Conservation (phyloP, 1,140 invertebrate genomes). For the Procambarus clarkii region DNA sequence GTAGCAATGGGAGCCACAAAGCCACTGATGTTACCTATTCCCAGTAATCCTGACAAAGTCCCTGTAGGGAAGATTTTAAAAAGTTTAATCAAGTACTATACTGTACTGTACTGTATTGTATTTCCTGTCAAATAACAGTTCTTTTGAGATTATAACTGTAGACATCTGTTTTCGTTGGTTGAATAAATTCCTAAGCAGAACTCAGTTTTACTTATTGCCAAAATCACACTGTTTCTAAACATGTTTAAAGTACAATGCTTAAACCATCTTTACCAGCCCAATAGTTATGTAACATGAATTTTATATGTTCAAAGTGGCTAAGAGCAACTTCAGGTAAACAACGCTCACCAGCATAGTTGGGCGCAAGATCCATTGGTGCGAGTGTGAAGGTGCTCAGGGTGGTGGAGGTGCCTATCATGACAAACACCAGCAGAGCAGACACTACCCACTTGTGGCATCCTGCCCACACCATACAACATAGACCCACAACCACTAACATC, state of each 20-base stretch:
- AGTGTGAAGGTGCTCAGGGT: constrained; percentile 42
- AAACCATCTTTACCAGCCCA: no score
- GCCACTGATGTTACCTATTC: constrained; percentile 50
- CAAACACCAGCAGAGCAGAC: constrained; percentile 34
- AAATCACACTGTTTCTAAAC: no score
- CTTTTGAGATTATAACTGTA: no score
- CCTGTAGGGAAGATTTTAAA: constrained; percentile 4
- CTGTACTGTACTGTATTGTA: no score
- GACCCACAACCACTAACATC: constrained; percentile 14
- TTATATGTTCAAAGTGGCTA: no score
- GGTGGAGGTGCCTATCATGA: constrained; percentile 23
- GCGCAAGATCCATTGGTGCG: constrained; percentile 51
- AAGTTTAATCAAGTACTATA: no score
- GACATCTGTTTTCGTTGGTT: no score
- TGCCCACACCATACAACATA: constrained; percentile 36
- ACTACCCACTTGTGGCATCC: constrained; percentile 30
- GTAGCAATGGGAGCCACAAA: constrained; percentile 49
- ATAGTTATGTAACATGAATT: no score
- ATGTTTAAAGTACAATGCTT: no score
- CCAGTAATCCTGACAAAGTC: constrained; percentile 51
- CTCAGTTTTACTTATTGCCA: no score
- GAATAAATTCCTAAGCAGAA: no score
- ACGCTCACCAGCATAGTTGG: constrained; percentile 53
- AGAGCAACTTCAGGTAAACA: not conserved
- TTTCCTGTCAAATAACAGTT: no score